Base-by-base conservation (phyloP, 2,888 invertebrate genomes). In the Criorhina ranunculi region DNA sequence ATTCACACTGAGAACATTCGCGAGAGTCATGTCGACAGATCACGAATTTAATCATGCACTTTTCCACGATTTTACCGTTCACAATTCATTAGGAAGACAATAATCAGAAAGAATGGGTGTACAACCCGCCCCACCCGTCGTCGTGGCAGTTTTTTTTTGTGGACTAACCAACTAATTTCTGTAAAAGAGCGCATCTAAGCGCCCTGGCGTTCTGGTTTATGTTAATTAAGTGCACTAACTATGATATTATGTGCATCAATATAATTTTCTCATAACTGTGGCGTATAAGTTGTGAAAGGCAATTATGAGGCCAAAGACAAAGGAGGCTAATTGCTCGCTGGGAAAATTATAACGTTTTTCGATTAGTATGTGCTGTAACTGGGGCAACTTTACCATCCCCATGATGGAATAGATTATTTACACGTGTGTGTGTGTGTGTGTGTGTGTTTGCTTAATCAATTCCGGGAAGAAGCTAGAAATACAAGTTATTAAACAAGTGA, bases 21-120 rank as follows among this genome's bases (percentile, higher is more conserved):
- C 19, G 69, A 85, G 69, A 85, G 79, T 79, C 75, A 85, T 85
- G 85, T 85, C 85, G 85, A 76, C 85, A 76, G 85, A 85, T 85
- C 85, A 85, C 75, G 85, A 85, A 85, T 80, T 85, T 59, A 73
- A 85, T 85, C 75, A 79, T 78, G 85, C 79, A 75, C 73, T 85
- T 85, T 85, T 85, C 85, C 79, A 85, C 79, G 85, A 85, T 83
- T 83, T 83, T 83, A 83, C 83, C 83, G 83, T 78, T 83, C 83
- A 62, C 73, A 83, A 72, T 85, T 80, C 75, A 80, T 85, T 70
- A 75, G 75, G 75, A 76, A 80, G 75, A 80, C 64, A 75, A 80
- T 85, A 75, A 80, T 80, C 73, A 64, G 44, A 11, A 12, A 60
- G 9, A 29, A n/a, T n/a, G n/a, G n/a, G n/a, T n/a, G n/a, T 37